phyloP scores from a whole-genome alignment of 2,888 invertebrate genomes.

The Syrphus vitripennis region DNA sequence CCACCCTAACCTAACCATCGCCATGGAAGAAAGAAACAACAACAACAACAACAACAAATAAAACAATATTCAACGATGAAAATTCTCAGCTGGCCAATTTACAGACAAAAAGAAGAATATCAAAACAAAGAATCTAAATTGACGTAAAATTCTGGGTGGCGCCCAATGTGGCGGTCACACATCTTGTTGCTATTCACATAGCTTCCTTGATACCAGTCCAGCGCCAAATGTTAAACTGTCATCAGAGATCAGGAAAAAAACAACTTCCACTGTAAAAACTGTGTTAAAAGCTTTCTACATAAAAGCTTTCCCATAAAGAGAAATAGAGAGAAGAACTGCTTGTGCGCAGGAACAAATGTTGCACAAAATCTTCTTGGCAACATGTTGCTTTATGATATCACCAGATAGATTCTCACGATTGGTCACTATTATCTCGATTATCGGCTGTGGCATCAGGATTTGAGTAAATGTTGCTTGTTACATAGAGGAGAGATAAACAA shows the following conservation, averaged over 20 bases:
- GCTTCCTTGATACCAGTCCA: not conserved
- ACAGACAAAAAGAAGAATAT: constrained; percentile 46
- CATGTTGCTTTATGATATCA: constrained; percentile 28
- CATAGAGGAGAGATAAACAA: not conserved
- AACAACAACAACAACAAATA: not conserved
- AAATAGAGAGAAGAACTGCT: not conserved
- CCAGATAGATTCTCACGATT: constrained; percentile 12
- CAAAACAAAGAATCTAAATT: constrained; percentile 60
- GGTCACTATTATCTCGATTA: constrained; percentile 40
- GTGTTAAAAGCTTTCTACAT: constrained; percentile 7
- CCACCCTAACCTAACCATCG: not conserved
- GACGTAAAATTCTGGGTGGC: constrained; percentile 25
- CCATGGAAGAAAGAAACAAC: not conserved
- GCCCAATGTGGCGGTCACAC: not conserved
- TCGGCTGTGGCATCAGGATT: constrained; percentile 9
- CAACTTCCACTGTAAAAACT: not conserved
- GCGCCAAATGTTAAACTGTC: constrained; percentile 30
- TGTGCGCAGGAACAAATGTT: constrained; percentile 38
- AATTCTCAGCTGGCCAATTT: constrained; percentile 69
- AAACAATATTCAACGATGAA: constrained; percentile 12
- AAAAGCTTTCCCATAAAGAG: not conserved
- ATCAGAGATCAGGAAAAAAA: not conserved
- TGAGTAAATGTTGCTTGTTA: constrained; percentile 41
- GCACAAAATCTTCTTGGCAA: constrained; percentile 26
- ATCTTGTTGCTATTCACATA: not conserved